These are phyloP conservation scores for Thereva unica DNA, from an alignment of 2,888 invertebrate genomes.

Conservation along the genomic window DNA sequence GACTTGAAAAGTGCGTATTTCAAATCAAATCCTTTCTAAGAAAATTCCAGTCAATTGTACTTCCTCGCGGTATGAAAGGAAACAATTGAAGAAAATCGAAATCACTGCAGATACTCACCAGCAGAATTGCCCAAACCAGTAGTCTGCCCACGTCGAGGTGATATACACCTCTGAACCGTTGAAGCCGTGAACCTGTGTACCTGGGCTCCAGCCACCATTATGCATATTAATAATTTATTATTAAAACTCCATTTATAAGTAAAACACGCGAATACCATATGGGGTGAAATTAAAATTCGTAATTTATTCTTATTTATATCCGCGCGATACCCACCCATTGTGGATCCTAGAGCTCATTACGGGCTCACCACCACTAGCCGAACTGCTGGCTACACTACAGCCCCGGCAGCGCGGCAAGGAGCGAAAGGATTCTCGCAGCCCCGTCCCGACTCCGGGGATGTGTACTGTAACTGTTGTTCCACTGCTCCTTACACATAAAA, in stretches of 20 bases:
- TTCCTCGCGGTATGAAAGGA: too few species aligned
- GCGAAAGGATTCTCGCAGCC: constrained; percentile 14
- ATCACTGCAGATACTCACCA: constrained; percentile 14
- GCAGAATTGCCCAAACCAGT: background rate
- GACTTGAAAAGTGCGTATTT: too few species aligned
- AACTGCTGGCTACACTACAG: constrained; percentile 22
- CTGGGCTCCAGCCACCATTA: constrained; percentile 32
- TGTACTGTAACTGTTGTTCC: background rate
- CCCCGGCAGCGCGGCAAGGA: background rate
- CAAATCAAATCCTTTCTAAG: too few species aligned
- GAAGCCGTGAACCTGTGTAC: too few species aligned
- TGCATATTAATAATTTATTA: constrained; percentile 41
- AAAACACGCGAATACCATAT: constrained; percentile 39
- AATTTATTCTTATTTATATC: constrained; percentile 41
- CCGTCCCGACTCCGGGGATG: constrained; percentile 5
- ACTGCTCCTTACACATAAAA: constrained; percentile 37
- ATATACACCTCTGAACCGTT: constrained; percentile 27
- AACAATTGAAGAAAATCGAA: constrained; percentile 14
- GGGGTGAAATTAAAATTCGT: constrained; percentile 39
- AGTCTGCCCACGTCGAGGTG: background rate
- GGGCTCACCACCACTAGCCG: constrained; percentile 7
- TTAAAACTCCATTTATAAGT: constrained; percentile 41
- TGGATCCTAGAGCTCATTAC: constrained; percentile 29
- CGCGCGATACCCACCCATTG: constrained; percentile 33
- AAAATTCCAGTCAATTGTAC: too few species aligned